Evolutionary conservation across 2,888 invertebrate genomes (phyloP).

Genomic region (Hecatera dysodea): DNA sequence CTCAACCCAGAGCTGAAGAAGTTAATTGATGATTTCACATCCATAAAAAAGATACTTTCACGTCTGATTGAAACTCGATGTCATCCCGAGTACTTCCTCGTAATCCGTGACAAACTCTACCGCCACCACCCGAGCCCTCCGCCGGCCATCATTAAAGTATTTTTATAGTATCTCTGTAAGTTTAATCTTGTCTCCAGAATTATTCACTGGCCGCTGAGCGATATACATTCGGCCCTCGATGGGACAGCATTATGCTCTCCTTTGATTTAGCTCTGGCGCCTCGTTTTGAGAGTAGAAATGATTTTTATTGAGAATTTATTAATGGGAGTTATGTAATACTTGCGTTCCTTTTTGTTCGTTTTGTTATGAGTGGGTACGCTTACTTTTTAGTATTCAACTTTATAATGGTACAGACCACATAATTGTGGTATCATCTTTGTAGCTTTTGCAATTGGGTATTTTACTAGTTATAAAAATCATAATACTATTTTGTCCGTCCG

Average conservation of each 20-base stretch:
- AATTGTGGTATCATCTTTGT: too few relatives aligned
- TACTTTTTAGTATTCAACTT: too few relatives aligned
- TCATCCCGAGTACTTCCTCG: not conserved
- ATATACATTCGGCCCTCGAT: slow-evolving; percentile 73
- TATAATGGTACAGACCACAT: too few relatives aligned
- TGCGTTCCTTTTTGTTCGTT: not conserved
- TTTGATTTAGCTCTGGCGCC: slow-evolving; percentile 60
- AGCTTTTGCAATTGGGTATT: too few relatives aligned
- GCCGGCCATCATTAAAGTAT: slow-evolving; percentile 66
- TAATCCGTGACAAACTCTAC: slow-evolving; percentile 26
- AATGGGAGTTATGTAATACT: slow-evolving; percentile 57
- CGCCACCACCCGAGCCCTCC: slow-evolving; percentile 68
- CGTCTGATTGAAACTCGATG: not conserved
- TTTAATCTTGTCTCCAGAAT: slow-evolving; percentile 81
- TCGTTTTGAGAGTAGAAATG: slow-evolving; percentile 48
- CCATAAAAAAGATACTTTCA: too few relatives aligned
- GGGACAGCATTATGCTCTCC: slow-evolving; percentile 51
- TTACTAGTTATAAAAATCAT: too few relatives aligned
- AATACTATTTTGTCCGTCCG: too few relatives aligned
- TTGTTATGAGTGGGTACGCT: too few relatives aligned
- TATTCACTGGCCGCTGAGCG: slow-evolving; percentile 85
- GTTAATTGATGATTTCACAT: too few relatives aligned
- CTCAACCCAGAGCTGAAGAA: too few relatives aligned
- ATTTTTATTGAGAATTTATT: slow-evolving; percentile 59
- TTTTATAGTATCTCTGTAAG: slow-evolving; percentile 81